These are phyloP conservation scores for Gallinago jamesoni DNA, from an alignment of 2,113 vertebrate species.

Conservation along the genomic window DNA sequence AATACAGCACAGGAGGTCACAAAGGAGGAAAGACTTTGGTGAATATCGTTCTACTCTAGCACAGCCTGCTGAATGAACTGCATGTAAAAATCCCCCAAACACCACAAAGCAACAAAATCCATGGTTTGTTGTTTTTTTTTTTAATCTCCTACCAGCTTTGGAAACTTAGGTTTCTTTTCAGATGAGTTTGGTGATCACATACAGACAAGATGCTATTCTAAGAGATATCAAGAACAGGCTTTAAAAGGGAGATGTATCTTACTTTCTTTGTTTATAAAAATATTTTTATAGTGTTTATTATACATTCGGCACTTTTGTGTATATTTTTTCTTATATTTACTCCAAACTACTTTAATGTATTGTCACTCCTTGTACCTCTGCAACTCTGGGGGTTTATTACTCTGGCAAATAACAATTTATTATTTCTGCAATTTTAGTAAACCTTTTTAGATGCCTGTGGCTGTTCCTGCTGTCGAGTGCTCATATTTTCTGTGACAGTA, in stretches of 20 bases:
- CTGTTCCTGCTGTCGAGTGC: not conserved
- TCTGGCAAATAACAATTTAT: not conserved
- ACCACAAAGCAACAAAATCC: not conserved
- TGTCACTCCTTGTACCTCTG: not conserved
- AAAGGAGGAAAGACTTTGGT: not conserved
- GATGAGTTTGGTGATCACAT: not conserved
- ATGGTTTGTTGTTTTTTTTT: not conserved
- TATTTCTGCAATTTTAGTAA: not conserved
- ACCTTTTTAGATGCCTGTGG: not conserved
- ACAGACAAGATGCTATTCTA: not conserved
- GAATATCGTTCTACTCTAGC: not conserved
- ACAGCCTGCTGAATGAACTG: not conserved
- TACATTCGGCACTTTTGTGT: not conserved
- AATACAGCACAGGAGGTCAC: not conserved
- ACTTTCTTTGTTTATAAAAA: not conserved
- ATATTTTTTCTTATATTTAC: not conserved
- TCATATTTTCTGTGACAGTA: not conserved
- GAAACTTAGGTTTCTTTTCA: not conserved
- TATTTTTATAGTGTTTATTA: not conserved
- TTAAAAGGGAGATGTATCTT: not conserved
- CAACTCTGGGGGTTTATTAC: not conserved
- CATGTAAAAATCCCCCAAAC: not conserved
- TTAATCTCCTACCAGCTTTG: not conserved
- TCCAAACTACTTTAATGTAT: not conserved
- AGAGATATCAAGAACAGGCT: not conserved